Conservation (phyloP, 2,888 invertebrate genomes). For the Drosophila prostipennis region DNA sequence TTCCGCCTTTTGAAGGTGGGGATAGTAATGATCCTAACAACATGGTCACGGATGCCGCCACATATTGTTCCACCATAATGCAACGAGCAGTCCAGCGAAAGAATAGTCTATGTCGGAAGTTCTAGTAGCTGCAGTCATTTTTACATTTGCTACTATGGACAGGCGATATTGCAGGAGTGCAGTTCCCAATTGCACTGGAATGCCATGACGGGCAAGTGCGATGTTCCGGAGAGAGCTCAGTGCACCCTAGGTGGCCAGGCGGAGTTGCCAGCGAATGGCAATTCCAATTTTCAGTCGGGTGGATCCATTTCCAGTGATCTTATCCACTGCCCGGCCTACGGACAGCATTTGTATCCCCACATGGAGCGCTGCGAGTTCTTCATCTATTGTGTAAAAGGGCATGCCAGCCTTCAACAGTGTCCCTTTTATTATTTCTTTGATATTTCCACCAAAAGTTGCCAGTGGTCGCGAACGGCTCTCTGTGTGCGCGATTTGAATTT, state of each 20-base stretch:
- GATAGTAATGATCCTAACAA: slow-evolving; percentile 38
- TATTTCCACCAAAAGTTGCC: slow-evolving; percentile 75
- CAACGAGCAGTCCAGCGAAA: slow-evolving; percentile 55
- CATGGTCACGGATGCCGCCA: slow-evolving; percentile 56
- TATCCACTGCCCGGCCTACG: slow-evolving; percentile 76
- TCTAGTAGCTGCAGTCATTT: slow-evolving; percentile 77
- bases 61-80: slow-evolving; percentile 61
- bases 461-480: slow-evolving; percentile 76
- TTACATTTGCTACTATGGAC: slow-evolving; percentile 83
- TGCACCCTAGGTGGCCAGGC: slow-evolving; percentile 57
- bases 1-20: not conserved
- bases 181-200: slow-evolving; percentile 82
- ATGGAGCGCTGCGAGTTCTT: slow-evolving; percentile 82
- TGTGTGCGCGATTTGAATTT: slow-evolving; percentile 78
- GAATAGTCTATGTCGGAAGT: slow-evolving; percentile 78
- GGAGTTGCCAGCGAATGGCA: slow-evolving; percentile 15
- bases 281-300: not conserved
- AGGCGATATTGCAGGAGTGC: slow-evolving; percentile 80
- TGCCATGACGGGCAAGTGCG: slow-evolving; percentile 78
- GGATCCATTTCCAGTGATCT: slow-evolving; percentile 38
- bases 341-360: slow-evolving; percentile 82
- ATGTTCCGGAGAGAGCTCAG: slow-evolving; percentile 77
- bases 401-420: slow-evolving; percentile 82
- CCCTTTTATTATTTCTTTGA: slow-evolving; percentile 83
- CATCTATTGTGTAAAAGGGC: slow-evolving; percentile 82